Evolutionary conservation across 2,797 vertebrate species (phyloP).

Genomic region (Danio tinwini): DNA sequence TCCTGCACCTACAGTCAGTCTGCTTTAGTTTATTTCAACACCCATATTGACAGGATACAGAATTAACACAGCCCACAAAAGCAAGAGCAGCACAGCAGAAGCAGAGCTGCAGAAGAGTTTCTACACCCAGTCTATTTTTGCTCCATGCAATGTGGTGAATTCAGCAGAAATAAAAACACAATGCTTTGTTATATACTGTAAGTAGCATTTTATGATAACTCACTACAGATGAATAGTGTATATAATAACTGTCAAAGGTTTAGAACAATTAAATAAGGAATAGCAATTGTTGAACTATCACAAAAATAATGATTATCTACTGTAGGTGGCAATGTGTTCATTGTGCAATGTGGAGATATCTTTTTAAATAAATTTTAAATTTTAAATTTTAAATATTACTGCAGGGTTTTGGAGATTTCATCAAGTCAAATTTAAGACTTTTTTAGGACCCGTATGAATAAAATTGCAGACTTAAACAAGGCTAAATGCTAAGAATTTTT

Average conservation of each 20-base stretch:
- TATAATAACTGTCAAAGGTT: background rate
- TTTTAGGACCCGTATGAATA: too few relatives aligned
- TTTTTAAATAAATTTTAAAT: too few relatives aligned
- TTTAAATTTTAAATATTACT: too few relatives aligned
- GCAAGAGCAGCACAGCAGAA: constrained; percentile 6
- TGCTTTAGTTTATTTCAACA: constrained; percentile 17
- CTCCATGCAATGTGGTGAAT: background rate
- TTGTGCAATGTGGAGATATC: too few relatives aligned
- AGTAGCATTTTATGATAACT: background rate
- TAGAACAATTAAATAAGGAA: background rate
- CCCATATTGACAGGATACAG: constrained; percentile 16
- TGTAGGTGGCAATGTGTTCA: too few relatives aligned
- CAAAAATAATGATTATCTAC: too few relatives aligned
- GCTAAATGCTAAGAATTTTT: too few relatives aligned
- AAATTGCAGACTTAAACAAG: too few relatives aligned
- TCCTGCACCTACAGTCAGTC: constrained; percentile 7
- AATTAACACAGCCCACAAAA: constrained; percentile 23
- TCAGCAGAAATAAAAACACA: background rate
- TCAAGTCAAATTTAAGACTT: too few relatives aligned
- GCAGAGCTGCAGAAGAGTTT: background rate
- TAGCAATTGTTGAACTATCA: too few relatives aligned
- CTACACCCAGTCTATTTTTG: background rate
- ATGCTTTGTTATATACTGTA: background rate
- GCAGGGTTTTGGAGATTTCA: too few relatives aligned
- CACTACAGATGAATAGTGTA: background rate